phyloP scores from a whole-genome alignment of 2,888 invertebrate genomes.

The Microctonus aethiopoides region DNA sequence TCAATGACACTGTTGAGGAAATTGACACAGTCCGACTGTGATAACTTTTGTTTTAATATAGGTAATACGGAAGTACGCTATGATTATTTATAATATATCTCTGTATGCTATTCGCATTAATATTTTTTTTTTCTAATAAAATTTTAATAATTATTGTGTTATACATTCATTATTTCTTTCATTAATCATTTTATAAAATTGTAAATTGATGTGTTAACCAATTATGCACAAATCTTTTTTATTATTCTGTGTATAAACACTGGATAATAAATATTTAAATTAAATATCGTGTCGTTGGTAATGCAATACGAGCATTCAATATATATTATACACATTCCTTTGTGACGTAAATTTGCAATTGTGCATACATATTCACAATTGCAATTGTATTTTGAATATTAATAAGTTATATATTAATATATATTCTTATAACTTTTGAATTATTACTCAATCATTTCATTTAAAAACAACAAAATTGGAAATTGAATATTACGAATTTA shows the following conservation, averaged over 20 bases:
- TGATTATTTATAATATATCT: no score
- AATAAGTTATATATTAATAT: no score
- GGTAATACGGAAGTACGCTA: constrained; percentile 7
- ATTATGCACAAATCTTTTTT: background rate
- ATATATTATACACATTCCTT: background rate
- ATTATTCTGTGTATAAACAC: constrained; percentile 1
- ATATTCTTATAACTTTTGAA: background rate
- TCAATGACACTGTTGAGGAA: constrained; percentile 42
- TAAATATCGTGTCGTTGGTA: background rate
- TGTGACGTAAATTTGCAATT: background rate
- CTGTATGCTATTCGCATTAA: no score
- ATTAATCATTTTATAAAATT: background rate
- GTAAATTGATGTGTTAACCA: background rate
- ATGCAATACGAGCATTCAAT: background rate
- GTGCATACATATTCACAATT: background rate
- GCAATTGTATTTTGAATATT: background rate
- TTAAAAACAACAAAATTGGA: no score
- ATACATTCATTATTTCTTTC: background rate
- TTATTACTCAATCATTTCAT: background rate
- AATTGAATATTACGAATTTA: no score
- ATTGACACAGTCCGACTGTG: constrained; percentile 39
- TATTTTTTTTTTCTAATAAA: no score
- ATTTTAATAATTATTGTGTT: background rate
- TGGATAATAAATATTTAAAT: background rate
- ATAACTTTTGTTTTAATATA: constrained; percentile 24